Conservation (phyloP, 1,140 invertebrate species). For the Lucilia sericata region DNA sequence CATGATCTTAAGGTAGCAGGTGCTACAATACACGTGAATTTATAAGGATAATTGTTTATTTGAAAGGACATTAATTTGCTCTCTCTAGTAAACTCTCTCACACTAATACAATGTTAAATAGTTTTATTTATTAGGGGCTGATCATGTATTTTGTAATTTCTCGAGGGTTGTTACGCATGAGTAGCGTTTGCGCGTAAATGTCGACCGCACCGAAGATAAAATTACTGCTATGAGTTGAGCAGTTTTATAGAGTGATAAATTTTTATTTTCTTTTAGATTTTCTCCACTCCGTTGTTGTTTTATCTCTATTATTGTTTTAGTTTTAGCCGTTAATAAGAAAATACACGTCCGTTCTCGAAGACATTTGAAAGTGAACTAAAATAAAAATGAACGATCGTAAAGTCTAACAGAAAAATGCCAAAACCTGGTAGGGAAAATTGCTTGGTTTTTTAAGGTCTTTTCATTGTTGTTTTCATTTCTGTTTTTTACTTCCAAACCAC, state of each 20-base stretch:
- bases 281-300: not conserved
- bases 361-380: slow-evolving; percentile 49
- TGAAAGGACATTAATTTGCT: not conserved
- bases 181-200: not conserved
- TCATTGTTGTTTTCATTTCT: not conserved
- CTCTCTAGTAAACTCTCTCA: not conserved
- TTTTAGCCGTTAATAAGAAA: slow-evolving; percentile 30
- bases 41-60: not conserved
- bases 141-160: not conserved
- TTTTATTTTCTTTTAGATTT: slow-evolving; percentile 29
- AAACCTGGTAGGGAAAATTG: not conserved
- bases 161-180: slow-evolving; percentile 24
- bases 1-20: not conserved
- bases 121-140: too few relatives aligned
- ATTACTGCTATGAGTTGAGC: not conserved
- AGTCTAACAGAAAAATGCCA: slow-evolving; percentile 8
- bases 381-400: not conserved
- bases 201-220: not conserved
- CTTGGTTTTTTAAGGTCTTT: slow-evolving; percentile 11
- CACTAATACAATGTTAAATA: not conserved
- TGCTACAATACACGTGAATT: not conserved
- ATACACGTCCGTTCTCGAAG: slow-evolving; percentile 49
- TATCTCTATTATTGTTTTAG: not conserved
- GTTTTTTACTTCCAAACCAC: not conserved
- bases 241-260: slow-evolving; percentile 9